Conservation (phyloP, 2,113 vertebrate genomes). For the Morone chrysops region DNA sequence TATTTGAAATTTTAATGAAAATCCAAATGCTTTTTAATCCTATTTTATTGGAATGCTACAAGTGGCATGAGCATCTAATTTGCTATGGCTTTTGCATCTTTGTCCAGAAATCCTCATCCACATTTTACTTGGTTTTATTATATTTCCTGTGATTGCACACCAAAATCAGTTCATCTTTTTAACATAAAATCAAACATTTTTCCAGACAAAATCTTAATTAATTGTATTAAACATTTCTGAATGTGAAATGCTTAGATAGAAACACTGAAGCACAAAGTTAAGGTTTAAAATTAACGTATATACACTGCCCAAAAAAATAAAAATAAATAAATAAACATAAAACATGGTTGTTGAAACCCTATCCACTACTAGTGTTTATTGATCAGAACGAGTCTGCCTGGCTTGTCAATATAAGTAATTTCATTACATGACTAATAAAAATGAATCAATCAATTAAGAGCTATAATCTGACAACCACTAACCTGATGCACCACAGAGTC, state of each 20-base stretch:
- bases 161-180: not conserved
- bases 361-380: constrained; percentile 65
- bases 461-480: constrained; percentile 75
- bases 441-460: constrained; percentile 76
- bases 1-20: constrained; percentile 16
- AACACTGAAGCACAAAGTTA: not conserved
- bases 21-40: not conserved
- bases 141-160: not conserved
- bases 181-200: not conserved
- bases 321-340: not conserved
- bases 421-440: constrained; percentile 78
- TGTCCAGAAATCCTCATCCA: not conserved
- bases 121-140: not conserved
- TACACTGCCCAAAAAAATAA: too few species aligned
- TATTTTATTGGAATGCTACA: not conserved
- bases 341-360: constrained; percentile 49
- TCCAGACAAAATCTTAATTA: not conserved
- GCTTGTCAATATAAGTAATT: constrained; percentile 77
- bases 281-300: not conserved
- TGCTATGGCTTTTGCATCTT: not conserved
- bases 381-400: constrained; percentile 56
- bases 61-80: constrained; percentile 2
- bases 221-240: not conserved
- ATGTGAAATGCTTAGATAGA: not conserved
- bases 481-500: constrained; percentile 54